These are phyloP conservation scores for Tuberolachnus salignus DNA, from an alignment of 2,888 invertebrate species.

Conservation along the genomic window DNA sequence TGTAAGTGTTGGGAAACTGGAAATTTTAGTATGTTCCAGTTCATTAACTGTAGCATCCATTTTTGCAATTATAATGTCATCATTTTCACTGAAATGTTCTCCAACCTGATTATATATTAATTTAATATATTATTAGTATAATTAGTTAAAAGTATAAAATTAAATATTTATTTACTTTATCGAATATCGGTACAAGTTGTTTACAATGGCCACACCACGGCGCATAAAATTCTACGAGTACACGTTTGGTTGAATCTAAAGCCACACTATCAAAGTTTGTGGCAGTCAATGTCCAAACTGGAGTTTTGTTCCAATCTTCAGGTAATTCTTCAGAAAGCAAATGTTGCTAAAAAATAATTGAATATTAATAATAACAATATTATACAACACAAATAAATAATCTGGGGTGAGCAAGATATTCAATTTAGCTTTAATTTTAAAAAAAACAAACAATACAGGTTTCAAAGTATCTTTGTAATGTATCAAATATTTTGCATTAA, in stretches of 20 bases:
- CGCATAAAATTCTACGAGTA: constrained; percentile 98
- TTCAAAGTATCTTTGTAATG: too few species aligned
- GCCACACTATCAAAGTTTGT: constrained; percentile 95
- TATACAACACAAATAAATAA: constrained; percentile 5
- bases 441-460: too few species aligned
- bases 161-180: constrained; percentile 64
- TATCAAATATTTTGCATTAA: too few species aligned
- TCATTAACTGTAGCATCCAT: constrained; percentile 99
- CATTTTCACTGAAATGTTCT: constrained; percentile 86
- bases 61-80: constrained; percentile 90
- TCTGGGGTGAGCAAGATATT: too few species aligned
- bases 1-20: constrained; percentile 93
- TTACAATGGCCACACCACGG: constrained; percentile 99
- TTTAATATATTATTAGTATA: neutral
- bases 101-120: constrained; percentile 70
- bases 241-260: constrained; percentile 83
- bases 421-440: too few species aligned
- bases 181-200: constrained; percentile 95
- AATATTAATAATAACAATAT: constrained; percentile 1
- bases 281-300: constrained; percentile 91
- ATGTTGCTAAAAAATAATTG: constrained; percentile 71
- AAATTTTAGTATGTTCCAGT: constrained; percentile 92
- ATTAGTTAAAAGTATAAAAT: constrained; percentile 12
- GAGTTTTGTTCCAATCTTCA: constrained; percentile 94
- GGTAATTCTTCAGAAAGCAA: constrained; percentile 92